Evolutionary conservation across 1,140 invertebrate genomes (phyloP).

Genomic region (Drosophila pallidifrons): DNA sequence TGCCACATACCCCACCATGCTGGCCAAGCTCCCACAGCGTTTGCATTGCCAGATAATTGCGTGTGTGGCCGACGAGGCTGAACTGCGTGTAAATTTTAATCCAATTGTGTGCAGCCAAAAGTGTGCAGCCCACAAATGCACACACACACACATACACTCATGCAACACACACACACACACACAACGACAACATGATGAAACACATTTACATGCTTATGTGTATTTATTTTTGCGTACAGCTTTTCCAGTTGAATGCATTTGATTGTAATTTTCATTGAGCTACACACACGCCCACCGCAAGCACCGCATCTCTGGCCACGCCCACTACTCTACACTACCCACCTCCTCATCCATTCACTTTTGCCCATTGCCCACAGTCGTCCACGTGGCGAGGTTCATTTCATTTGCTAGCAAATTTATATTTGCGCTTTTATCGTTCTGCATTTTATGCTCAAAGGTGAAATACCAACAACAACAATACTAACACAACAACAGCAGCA

Average conservation of each 20-base stretch:
- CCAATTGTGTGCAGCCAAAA: conserved; percentile 79
- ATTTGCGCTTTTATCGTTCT: conserved; percentile 52
- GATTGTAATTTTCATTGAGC: conserved; percentile 76
- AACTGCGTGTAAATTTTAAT: conserved; percentile 80
- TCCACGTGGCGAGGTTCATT: conserved; percentile 64
- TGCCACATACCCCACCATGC: background rate
- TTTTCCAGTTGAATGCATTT: conserved; percentile 79
- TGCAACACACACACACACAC: conserved; percentile 19
- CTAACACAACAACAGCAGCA: conserved; percentile 11
- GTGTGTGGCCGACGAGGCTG: conserved; percentile 66
- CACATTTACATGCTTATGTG: conserved; percentile 44
- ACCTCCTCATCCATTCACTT: background rate
- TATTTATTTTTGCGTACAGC: conserved; percentile 81
- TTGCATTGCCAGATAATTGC: conserved; percentile 68
- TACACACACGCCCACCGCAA: conserved; percentile 36
- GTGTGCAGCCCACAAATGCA: conserved; percentile 44
- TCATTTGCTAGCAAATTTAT: conserved; percentile 69
- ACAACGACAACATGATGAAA: background rate
- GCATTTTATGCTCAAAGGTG: conserved; percentile 70
- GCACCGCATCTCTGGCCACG: conserved; percentile 29
- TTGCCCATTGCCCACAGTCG: conserved; percentile 6
- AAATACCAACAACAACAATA: conserved; percentile 43
- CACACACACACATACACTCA: conserved; percentile 37
- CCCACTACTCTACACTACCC: conserved; percentile 18
- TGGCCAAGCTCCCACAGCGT: conserved; percentile 16